A percentile compares a stretch with the other conserved stretches of the same genome.
phyloP scores from a whole-genome alignment of 2,888 invertebrate genomes.

The Papilio gigon region DNA sequence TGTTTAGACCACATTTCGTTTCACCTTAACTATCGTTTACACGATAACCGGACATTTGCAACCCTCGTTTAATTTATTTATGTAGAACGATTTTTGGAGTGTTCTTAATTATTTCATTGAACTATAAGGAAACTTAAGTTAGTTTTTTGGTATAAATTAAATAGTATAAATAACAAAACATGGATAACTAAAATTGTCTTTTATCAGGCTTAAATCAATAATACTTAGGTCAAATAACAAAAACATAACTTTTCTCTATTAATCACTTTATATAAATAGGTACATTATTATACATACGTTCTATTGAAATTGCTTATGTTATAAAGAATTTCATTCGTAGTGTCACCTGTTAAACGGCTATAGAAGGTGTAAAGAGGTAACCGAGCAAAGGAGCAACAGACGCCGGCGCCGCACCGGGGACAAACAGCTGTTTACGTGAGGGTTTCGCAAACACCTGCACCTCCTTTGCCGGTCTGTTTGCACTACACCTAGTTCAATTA shows the following conservation, averaged over 20 bases:
- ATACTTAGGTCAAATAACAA: too few relatives aligned
- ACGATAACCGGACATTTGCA: constrained; percentile 48
- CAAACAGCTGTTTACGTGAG: constrained; percentile 74
- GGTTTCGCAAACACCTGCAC: constrained; percentile 76
- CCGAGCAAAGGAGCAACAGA: constrained; percentile 65
- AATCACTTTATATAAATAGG: too few relatives aligned
- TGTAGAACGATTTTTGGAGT: background rate
- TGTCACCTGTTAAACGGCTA: constrained; percentile 24
- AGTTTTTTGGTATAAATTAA: too few relatives aligned
- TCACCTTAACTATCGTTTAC: constrained; percentile 58
- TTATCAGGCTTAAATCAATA: too few relatives aligned
- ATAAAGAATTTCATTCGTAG: background rate
- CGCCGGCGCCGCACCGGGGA: constrained; percentile 42
- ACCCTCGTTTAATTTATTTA: constrained; percentile 21
- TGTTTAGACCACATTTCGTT: constrained; percentile 67
- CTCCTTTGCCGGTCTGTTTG: constrained; percentile 69
- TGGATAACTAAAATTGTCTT: too few relatives aligned
- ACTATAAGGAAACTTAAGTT: too few relatives aligned
- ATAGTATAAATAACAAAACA: too few relatives aligned
- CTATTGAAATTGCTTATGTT: background rate
- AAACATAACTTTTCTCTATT: too few relatives aligned
- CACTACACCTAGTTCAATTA: constrained; percentile 76
- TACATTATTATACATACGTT: too few relatives aligned
- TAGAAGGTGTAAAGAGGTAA: constrained; percentile 42
- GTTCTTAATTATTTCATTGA: too few relatives aligned